Evolutionary conservation across 2,113 vertebrate genomes (phyloP).

Genomic region (Anser cygnoides): DNA sequence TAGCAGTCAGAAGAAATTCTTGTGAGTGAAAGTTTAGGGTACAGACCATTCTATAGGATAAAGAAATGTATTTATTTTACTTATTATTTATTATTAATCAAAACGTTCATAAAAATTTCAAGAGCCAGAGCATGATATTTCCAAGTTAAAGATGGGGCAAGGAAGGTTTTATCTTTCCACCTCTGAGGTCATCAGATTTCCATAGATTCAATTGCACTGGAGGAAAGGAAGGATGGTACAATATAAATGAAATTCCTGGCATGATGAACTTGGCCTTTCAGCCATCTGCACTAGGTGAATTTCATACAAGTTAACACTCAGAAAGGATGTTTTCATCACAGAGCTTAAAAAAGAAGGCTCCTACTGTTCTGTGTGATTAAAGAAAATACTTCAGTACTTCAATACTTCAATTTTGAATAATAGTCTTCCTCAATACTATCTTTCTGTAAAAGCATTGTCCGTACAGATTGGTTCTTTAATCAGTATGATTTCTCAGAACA

Average conservation of each 20-base stretch:
- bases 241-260: not conserved
- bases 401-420: not conserved
- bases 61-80: conserved; percentile 36
- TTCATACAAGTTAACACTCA: not conserved
- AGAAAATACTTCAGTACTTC: not conserved
- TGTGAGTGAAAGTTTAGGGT: not conserved
- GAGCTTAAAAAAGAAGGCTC: not conserved
- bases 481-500: not conserved
- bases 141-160: not conserved
- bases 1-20: not conserved
- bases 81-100: conserved; percentile 33
- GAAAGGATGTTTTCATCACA: not conserved
- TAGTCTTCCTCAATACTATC: not conserved
- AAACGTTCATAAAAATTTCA: conserved; percentile 33
- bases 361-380: not conserved
- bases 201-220: not conserved
- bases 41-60: not conserved
- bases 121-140: not conserved
- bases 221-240: not conserved
- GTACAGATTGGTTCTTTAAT: not conserved
- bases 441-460: not conserved
- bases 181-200: not conserved
- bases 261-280: not conserved
- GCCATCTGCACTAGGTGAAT: not conserved
- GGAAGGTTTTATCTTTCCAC: not conserved